Conservation (phyloP, 2,797 vertebrate genomes). For the Pagetopsis macropterus region DNA sequence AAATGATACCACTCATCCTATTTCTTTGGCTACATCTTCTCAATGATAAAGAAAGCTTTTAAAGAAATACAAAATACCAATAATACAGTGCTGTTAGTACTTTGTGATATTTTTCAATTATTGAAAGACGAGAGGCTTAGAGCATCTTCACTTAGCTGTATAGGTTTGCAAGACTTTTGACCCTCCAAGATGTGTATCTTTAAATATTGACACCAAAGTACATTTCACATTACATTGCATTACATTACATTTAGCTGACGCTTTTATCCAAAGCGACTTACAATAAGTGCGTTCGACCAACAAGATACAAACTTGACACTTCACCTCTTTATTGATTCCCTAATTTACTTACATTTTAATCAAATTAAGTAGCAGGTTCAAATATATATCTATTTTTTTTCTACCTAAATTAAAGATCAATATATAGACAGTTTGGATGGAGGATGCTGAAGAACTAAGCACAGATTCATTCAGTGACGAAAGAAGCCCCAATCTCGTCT, state of each 20-base stretch:
- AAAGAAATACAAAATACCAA: neutral
- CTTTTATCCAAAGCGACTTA: too few species aligned
- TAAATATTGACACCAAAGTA: neutral
- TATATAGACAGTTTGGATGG: neutral
- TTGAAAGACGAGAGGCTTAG: neutral
- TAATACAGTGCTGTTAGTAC: neutral
- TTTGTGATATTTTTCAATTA: neutral
- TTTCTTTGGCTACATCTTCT: constrained; percentile 2
- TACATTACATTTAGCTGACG: too few species aligned
- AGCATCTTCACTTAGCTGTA: neutral
- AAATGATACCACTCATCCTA: neutral
- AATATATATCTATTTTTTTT: neutral
- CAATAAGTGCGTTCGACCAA: too few species aligned
- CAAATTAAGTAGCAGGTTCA: neutral
- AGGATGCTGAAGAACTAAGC: neutral
- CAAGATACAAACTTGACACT: too few species aligned
- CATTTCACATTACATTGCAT: too few species aligned
- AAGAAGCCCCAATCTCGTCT: neutral
- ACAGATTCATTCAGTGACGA: neutral
- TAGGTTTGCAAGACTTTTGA: neutral
- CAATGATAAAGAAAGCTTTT: neutral
- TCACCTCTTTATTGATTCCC: neutral
- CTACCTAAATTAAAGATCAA: neutral
- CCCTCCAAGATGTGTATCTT: neutral
- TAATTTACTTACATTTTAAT: neutral